A percentile compares a stretch with the other conserved stretches of the same genome.
These are phyloP conservation scores for Whitmania pigra DNA, from an alignment of 1,140 invertebrate genomes.

Conservation along the genomic window DNA sequence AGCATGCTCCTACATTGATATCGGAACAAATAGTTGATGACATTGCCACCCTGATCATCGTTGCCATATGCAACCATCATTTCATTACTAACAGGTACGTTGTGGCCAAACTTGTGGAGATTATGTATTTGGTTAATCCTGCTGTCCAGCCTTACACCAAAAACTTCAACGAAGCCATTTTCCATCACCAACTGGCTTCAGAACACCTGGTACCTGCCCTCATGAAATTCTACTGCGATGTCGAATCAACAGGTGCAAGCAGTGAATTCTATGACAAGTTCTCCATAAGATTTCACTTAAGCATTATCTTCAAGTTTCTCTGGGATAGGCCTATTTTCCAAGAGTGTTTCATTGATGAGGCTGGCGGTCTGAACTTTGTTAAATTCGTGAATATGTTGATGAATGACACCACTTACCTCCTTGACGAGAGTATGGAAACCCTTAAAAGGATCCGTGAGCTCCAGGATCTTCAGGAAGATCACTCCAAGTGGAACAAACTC, in stretches of 20 bases:
- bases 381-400: constrained; percentile 98
- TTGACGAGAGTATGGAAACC: constrained; percentile 88
- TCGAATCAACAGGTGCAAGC: constrained; percentile 89
- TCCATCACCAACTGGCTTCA: constrained; percentile 74
- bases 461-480: constrained; percentile 69
- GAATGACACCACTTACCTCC: constrained; percentile 93
- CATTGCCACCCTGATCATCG: constrained; percentile 72
- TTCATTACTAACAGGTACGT: constrained; percentile 90
- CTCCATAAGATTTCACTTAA: constrained; percentile 91
- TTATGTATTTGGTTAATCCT: constrained; percentile 80
- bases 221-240: constrained; percentile 96
- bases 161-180: constrained; percentile 52
- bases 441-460: constrained; percentile 88
- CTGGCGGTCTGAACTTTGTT: constrained; percentile 69
- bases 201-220: constrained; percentile 67
- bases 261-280: constrained; percentile 99
- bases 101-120: constrained; percentile 77
- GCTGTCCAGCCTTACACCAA: constrained; percentile 58
- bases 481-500: constrained; percentile 53
- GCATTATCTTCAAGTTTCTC: constrained; percentile 72
- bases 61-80: constrained; percentile 73
- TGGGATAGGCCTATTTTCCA: constrained; percentile 46
- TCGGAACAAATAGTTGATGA: constrained; percentile 44
- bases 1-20: constrained; percentile 55
- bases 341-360: constrained; percentile 45